A percentile compares a stretch with the other conserved stretches of the same genome.
Conservation (phyloP, 2,888 invertebrate genomes). For the Ophion ventricosus region DNA sequence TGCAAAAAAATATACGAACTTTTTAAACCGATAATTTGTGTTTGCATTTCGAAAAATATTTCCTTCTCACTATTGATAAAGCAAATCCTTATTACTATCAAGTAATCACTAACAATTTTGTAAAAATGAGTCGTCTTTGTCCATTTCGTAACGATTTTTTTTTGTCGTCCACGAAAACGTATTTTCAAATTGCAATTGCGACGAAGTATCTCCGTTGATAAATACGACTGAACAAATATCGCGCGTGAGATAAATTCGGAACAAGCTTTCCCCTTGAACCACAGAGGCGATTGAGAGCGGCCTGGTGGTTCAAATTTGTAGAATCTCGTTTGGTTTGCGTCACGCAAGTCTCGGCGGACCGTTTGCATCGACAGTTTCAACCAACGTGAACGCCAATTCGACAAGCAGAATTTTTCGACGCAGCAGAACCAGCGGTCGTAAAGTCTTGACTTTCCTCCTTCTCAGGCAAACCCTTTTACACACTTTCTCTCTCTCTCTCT, state of each 20-base stretch:
- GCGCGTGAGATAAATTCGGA: neutral
- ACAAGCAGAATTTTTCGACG: constrained; percentile 40
- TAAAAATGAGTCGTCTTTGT: no score
- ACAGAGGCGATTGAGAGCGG: neutral
- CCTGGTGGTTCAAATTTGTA: neutral
- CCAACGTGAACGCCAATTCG: constrained; percentile 23
- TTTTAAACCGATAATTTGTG: no score
- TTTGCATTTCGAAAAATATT: no score
- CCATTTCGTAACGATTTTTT: neutral
- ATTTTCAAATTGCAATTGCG: neutral
- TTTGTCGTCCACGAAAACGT: neutral
- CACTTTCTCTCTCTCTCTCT: constrained; percentile 3
- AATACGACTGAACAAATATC: neutral
- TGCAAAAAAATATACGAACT: no score
- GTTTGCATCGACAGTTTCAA: constrained; percentile 25
- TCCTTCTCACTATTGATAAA: no score
- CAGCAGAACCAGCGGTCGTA: constrained; percentile 33
- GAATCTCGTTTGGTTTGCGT: neutral
- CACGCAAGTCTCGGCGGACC: constrained; percentile 9
- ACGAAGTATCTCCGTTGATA: neutral
- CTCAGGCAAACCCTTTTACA: neutral
- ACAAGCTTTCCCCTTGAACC: neutral
- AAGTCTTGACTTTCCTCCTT: constrained; percentile 33
- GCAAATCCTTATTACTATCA: no score
- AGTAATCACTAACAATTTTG: no score